Evolutionary conservation across 2,888 invertebrate species (phyloP).

Genomic region (Melikaiella ostensackeni): DNA sequence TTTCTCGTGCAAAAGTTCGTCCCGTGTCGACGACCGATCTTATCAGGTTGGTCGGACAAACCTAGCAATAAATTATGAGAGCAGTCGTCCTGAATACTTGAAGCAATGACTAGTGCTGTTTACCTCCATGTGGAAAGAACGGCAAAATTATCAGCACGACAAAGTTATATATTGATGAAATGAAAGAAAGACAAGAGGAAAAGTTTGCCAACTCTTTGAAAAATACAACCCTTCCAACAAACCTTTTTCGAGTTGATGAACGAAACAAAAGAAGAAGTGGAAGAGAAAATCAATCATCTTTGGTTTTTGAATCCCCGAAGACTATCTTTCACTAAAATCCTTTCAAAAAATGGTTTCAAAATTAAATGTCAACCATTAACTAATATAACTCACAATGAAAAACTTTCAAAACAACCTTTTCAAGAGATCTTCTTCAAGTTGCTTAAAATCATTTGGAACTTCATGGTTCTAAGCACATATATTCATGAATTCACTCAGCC

Average conservation of each 20-base stretch:
- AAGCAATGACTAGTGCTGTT: background rate
- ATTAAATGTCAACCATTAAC: too few species aligned
- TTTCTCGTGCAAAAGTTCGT: constrained; percentile 19
- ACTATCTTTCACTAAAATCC: too few species aligned
- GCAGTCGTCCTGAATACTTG: constrained; percentile 26
- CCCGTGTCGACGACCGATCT: constrained; percentile 19
- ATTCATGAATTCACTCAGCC: too few species aligned
- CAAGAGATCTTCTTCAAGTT: too few species aligned
- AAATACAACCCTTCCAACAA: background rate
- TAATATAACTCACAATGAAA: too few species aligned
- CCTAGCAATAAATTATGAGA: constrained; percentile 26
- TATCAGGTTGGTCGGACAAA: constrained; percentile 6
- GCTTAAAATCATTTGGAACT: too few species aligned
- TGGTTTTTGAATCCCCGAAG: background rate
- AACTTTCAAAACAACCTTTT: too few species aligned
- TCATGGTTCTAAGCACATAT: too few species aligned
- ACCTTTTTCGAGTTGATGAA: background rate
- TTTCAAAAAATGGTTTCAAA: too few species aligned
- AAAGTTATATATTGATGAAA: constrained; percentile 34
- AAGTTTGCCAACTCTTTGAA: background rate
- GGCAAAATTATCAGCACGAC: constrained; percentile 12
- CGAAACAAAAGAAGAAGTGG: background rate
- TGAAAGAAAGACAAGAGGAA: background rate
- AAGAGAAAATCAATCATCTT: background rate
- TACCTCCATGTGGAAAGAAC: constrained; percentile 3